phyloP scores from a whole-genome alignment of 2,888 invertebrate genomes.

The Eupsilia transversa region DNA sequence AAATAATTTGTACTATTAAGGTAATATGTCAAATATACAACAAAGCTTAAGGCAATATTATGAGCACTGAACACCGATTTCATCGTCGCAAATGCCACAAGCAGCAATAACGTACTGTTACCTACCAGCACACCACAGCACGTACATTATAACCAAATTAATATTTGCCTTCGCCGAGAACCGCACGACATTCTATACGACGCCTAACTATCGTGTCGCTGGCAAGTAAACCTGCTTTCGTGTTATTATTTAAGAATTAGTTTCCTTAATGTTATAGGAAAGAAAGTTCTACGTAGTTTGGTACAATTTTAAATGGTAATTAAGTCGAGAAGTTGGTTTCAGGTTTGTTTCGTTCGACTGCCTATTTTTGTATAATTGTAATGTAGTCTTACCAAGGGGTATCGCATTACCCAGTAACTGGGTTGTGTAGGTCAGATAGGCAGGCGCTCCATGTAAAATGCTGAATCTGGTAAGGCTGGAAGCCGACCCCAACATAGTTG shows the following conservation, averaged over 20 bases:
- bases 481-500: too few relatives aligned
- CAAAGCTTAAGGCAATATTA: neutral
- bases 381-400: neutral
- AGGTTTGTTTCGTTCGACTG: constrained; percentile 28
- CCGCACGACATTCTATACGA: constrained; percentile 59
- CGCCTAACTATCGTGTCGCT: constrained; percentile 60
- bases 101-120: constrained; percentile 35
- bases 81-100: constrained; percentile 17
- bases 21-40: neutral
- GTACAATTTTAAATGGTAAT: constrained; percentile 65
- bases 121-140: constrained; percentile 16
- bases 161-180: constrained; percentile 54
- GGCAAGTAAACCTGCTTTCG: constrained; percentile 60
- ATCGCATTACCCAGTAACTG: neutral
- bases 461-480: too few relatives aligned
- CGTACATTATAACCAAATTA: constrained; percentile 48
- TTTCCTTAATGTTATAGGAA: constrained; percentile 49
- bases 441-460: neutral
- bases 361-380: constrained; percentile 31
- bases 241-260: constrained; percentile 64
- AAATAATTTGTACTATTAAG: neutral
- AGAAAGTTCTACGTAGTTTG: constrained; percentile 31
- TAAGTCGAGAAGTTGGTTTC: constrained; percentile 38
- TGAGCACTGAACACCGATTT: neutral
- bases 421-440: neutral